Evolutionary conservation across 2,113 vertebrate species (phyloP).

Genomic region (Balaeniceps rex): DNA sequence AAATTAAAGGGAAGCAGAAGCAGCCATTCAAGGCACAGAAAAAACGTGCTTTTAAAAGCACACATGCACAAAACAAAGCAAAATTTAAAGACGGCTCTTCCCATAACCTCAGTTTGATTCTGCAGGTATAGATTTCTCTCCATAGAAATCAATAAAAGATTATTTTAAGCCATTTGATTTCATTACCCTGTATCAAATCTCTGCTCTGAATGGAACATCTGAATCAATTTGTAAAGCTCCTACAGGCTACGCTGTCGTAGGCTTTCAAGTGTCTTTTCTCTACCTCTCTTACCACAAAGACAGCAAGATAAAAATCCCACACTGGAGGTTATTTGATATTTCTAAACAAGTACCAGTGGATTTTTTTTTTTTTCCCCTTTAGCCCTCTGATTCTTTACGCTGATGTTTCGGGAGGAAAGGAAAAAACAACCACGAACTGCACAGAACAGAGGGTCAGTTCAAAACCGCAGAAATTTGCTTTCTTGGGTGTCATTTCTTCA

Average conservation of each 20-base stretch:
- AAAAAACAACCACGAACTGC: not conserved
- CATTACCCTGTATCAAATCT: conserved; percentile 16
- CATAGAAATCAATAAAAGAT: conserved; percentile 19
- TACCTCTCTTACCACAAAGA: not conserved
- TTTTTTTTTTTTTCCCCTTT: not conserved
- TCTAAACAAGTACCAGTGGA: not conserved
- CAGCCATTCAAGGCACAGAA: not conserved
- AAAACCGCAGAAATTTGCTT: not conserved
- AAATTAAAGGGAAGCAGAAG: not conserved
- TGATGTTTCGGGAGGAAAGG: not conserved
- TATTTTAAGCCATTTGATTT: conserved; percentile 39
- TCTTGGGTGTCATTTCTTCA: not conserved
- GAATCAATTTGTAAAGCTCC: conserved; percentile 38
- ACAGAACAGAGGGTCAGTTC: not conserved
- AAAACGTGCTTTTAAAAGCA: not conserved
- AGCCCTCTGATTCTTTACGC: not conserved
- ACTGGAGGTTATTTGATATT: not conserved
- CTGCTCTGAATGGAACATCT: conserved; percentile 4
- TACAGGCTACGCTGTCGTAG: not conserved
- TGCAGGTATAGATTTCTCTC: not conserved
- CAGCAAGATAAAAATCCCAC: not conserved
- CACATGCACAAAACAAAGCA: not conserved
- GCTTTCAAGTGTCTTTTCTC: not conserved
- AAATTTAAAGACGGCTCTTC: not conserved
- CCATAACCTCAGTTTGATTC: not conserved